These are phyloP conservation scores for Euzophera pinguis DNA, from an alignment of 2,888 invertebrate species.

Conservation along the genomic window DNA sequence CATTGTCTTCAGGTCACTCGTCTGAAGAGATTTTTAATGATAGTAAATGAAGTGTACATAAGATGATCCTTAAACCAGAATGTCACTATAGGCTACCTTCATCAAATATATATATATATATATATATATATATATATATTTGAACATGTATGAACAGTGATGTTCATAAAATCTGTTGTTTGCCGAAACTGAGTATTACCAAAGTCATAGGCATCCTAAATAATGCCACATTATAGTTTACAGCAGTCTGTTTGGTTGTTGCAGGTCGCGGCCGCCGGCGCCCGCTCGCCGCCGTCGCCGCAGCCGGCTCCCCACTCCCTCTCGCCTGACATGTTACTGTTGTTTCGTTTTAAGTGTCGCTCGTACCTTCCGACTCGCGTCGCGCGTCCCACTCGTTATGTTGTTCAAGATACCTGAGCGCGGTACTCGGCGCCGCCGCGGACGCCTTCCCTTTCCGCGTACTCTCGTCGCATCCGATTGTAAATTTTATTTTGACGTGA, in stretches of 20 bases:
- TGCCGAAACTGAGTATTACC: too few relatives aligned
- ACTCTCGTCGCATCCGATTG: conserved; percentile 12
- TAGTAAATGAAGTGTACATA: too few relatives aligned
- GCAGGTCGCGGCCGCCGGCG: conserved; percentile 45
- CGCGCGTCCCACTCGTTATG: conserved; percentile 3
- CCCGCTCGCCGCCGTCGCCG: conserved; percentile 29
- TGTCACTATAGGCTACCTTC: too few relatives aligned
- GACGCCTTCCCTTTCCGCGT: conserved; percentile 30
- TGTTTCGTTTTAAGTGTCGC: conserved; percentile 17
- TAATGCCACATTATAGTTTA: too few relatives aligned
- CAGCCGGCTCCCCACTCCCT: conserved; percentile 27
- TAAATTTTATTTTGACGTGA: conserved; percentile 11
- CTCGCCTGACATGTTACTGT: conserved; percentile 17
- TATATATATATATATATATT: too few relatives aligned
- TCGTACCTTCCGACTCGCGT: conserved; percentile 5
- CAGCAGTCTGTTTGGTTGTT: conserved; percentile 19
- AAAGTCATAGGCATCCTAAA: too few relatives aligned
- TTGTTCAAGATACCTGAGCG: conserved; percentile 7
- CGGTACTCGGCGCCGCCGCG: conserved; percentile 21
- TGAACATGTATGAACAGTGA: too few relatives aligned
- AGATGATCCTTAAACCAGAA: too few relatives aligned
- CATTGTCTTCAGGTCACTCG: too few relatives aligned
- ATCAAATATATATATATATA: too few relatives aligned
- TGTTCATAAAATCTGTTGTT: too few relatives aligned
- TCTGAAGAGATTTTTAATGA: too few relatives aligned